Evolutionary conservation across 2,797 vertebrate species (phyloP).

Genomic region (Mus caroli): DNA sequence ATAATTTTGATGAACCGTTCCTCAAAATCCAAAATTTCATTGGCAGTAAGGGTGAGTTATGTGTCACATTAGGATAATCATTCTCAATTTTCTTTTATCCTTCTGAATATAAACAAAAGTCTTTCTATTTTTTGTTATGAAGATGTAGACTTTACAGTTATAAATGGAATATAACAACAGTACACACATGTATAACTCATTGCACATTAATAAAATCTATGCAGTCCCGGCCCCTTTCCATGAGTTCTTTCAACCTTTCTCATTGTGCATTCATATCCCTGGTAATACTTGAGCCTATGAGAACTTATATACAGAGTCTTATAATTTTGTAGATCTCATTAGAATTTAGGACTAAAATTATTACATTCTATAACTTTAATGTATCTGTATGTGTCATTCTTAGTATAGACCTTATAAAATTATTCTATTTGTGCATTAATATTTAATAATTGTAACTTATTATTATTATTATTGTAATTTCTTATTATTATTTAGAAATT

Average conservation of each 20-base stretch:
- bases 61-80: not conserved
- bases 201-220: not conserved
- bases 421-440: slow-evolving; percentile 43
- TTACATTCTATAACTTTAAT: not conserved
- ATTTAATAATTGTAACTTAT: not conserved
- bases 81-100: not conserved
- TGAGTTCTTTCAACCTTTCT: not conserved
- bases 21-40: slow-evolving; percentile 47
- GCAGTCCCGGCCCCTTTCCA: not conserved
- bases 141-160: not conserved
- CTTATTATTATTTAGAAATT: not conserved
- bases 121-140: slow-evolving; percentile 8
- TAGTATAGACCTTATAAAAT: not conserved
- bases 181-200: not conserved
- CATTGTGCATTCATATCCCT: not conserved
- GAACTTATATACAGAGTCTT: not conserved
- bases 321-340: not conserved
- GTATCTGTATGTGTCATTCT: not conserved
- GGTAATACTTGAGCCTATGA: not conserved
- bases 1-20: slow-evolving; percentile 1
- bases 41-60: slow-evolving; percentile 1
- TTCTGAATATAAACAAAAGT: not conserved
- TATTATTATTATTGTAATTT: no score
- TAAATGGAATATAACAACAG: not conserved
- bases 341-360: not conserved